Evolutionary conservation across 1,140 invertebrate species (phyloP).

Genomic region (Saxidomus purpurata): DNA sequence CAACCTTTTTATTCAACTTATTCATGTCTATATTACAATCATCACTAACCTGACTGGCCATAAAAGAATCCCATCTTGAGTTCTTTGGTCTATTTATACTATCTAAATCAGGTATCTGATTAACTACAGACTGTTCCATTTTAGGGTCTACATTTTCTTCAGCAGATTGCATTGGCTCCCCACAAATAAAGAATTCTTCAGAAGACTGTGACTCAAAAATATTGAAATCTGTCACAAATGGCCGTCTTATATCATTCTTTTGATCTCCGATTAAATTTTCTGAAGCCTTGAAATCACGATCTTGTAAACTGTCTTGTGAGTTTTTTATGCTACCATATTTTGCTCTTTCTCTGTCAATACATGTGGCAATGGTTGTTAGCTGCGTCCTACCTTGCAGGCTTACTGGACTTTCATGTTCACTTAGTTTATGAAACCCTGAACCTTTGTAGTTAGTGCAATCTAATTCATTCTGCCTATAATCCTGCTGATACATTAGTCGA

Average conservation of each 20-base stretch:
- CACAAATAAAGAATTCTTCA: conserved; percentile 2
- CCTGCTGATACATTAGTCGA: conserved; percentile 31
- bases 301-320: background rate
- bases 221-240: background rate
- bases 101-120: background rate
- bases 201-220: background rate
- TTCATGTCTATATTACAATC: conserved; percentile 49
- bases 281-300: background rate
- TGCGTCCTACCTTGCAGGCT: background rate
- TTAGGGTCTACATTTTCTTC: no score
- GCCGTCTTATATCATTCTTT: background rate
- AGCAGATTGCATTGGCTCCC: background rate
- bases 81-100: background rate
- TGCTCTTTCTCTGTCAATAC: background rate
- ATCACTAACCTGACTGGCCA: conserved; percentile 56
- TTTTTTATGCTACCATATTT: background rate
- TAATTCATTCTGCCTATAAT: background rate
- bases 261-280: background rate
- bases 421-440: background rate
- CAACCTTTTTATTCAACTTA: conserved; percentile 41
- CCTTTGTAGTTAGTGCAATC: background rate
- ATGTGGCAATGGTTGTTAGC: background rate
- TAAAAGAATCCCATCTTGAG: conserved; percentile 68
- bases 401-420: background rate
- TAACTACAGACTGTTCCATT: no score